Evolutionary conservation across 2,888 invertebrate genomes (phyloP).

Genomic region (Synanthedon vespiformis): DNA sequence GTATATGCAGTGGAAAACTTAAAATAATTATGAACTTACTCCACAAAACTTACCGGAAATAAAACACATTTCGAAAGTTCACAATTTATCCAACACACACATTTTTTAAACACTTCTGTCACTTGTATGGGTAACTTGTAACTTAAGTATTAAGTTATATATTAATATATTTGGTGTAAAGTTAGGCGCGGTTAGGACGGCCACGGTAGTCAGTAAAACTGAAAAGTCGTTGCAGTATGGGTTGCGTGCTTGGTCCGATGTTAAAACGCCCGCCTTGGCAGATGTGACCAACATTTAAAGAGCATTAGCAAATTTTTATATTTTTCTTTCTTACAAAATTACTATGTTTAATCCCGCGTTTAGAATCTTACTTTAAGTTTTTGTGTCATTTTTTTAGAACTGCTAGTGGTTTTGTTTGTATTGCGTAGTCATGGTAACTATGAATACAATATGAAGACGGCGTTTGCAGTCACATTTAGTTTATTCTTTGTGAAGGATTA

Average conservation of each 20-base stretch:
- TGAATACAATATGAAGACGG: neutral
- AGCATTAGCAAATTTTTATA: neutral
- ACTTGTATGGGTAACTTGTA: too few species aligned
- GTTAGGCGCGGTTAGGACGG: constrained; percentile 37
- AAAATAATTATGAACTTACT: too few species aligned
- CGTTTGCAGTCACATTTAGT: neutral
- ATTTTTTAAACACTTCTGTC: neutral
- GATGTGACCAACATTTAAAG: constrained; percentile 36
- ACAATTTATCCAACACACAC: neutral
- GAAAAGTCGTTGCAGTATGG: constrained; percentile 51
- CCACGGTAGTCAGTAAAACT: constrained; percentile 51
- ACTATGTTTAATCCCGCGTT: neutral
- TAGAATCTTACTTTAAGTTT: neutral
- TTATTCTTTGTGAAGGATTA: neutral
- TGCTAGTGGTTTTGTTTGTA: neutral
- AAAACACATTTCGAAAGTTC: neutral
- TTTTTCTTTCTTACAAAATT: neutral
- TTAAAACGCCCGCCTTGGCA: constrained; percentile 39
- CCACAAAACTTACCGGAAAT: neutral
- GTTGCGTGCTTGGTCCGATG: constrained; percentile 52
- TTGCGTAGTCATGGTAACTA: neutral
- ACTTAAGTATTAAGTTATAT: neutral
- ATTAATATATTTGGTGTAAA: constrained; percentile 6
- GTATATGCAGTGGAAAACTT: too few species aligned
- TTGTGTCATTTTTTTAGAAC: neutral